phyloP scores from a whole-genome alignment of 2,797 vertebrate species.

The Silurus lanzhouensis region DNA sequence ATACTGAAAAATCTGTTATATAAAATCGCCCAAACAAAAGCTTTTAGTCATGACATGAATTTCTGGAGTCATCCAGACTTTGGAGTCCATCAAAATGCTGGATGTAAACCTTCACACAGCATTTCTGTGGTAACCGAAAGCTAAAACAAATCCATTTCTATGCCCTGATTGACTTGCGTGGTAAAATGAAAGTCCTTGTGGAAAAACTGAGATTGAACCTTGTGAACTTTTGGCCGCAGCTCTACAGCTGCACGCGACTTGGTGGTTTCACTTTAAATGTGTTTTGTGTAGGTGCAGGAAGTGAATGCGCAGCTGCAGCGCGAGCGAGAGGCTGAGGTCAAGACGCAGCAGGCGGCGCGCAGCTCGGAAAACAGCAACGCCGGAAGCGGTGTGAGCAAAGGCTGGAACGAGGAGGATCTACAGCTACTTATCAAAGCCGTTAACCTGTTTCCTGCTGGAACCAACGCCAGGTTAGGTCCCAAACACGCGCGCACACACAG shows the following conservation, averaged over 20 bases:
- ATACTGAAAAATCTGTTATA: not conserved
- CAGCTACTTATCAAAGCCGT: conserved; percentile 98
- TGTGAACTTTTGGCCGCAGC: not conserved
- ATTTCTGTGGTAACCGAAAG: not conserved
- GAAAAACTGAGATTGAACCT: not conserved
- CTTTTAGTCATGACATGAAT: no score
- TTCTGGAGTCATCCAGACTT: not conserved
- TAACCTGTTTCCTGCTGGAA: conserved; percentile 97
- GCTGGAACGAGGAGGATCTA: conserved; percentile 94
- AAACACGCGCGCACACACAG: not conserved
- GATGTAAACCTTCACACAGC: not conserved
- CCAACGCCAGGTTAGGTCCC: conserved; percentile 84
- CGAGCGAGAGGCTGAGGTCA: conserved; percentile 91
- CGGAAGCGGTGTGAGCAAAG: conserved; percentile 80
- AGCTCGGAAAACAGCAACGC: conserved; percentile 82
- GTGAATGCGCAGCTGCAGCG: conserved; percentile 88
- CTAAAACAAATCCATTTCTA: not conserved
- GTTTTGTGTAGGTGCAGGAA: conserved; percentile 82
- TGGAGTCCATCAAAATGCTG: not conserved
- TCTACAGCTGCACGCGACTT: not conserved
- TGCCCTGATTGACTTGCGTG: not conserved
- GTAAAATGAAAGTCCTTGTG: not conserved
- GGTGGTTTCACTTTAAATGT: conserved; percentile 8
- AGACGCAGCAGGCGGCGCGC: conserved; percentile 84
- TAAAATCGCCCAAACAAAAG: not conserved